These are phyloP conservation scores for Trachymyrmex septentrionalis DNA, from an alignment of 1,140 invertebrate species.

Conservation along the genomic window DNA sequence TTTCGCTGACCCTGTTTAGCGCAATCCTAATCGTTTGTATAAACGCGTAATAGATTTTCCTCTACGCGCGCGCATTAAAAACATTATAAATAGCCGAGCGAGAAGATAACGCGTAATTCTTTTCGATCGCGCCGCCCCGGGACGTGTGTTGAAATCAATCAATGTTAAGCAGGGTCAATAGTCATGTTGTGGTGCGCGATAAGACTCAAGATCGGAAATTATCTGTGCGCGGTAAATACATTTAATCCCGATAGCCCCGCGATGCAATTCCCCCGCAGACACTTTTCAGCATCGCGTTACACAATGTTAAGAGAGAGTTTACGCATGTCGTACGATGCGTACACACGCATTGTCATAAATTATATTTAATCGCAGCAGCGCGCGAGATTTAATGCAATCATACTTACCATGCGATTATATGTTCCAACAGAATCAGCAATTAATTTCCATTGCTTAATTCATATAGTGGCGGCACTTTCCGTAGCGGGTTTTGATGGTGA, in stretches of 20 bases:
- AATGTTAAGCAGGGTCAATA: slow-evolving; percentile 69
- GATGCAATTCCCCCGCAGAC: slow-evolving; percentile 29
- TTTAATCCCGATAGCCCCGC: slow-evolving; percentile 56
- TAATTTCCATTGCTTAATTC: slow-evolving; percentile 27
- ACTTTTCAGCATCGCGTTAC: background rate
- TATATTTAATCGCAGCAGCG: slow-evolving; percentile 14
- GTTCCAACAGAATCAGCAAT: background rate
- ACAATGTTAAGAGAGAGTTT: slow-evolving; percentile 50
- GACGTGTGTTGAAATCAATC: slow-evolving; percentile 65
- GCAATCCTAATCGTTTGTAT: slow-evolving; percentile 39
- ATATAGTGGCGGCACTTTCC: background rate
- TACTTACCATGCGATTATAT: background rate
- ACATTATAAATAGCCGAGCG: slow-evolving; percentile 51
- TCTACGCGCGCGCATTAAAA: slow-evolving; percentile 59
- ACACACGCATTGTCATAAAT: slow-evolving; percentile 46
- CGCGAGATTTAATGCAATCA: slow-evolving; percentile 49
- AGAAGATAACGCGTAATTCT: slow-evolving; percentile 51
- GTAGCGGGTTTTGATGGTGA: background rate
- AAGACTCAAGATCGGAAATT: slow-evolving; percentile 64
- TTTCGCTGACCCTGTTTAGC: slow-evolving; percentile 55
- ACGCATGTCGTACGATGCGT: slow-evolving; percentile 1
- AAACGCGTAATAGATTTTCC: slow-evolving; percentile 72
- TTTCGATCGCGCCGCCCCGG: slow-evolving; percentile 29
- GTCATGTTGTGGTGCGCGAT: slow-evolving; percentile 53
- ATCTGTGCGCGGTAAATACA: slow-evolving; percentile 61